These are phyloP conservation scores for Coecobrya sp. DNA, from an alignment of 2,888 invertebrate genomes.

Conservation along the genomic window DNA sequence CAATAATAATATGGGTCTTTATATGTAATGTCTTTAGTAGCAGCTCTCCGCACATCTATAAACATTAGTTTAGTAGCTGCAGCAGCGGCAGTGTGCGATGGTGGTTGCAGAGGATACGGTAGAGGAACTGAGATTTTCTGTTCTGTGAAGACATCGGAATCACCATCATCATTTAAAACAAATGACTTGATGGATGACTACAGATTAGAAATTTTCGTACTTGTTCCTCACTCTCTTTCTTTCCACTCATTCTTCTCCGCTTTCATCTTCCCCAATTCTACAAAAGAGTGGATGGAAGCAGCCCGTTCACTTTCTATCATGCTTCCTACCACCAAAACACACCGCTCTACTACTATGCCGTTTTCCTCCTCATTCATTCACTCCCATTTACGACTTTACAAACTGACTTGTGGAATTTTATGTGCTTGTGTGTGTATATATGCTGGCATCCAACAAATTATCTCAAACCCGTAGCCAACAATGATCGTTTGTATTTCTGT, in stretches of 20 bases:
- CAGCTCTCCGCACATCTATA: conserved; percentile 72
- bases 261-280: conserved; percentile 72
- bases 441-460: conserved; percentile 71
- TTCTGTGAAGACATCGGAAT: conserved; percentile 81
- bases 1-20: conserved; percentile 76
- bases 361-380: conserved; percentile 17
- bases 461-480: conserved; percentile 67
- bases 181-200: conserved; percentile 83
- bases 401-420: conserved; percentile 71
- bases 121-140: conserved; percentile 79
- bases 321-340: conserved; percentile 41
- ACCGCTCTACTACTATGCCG: not conserved
- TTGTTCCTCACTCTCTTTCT: conserved; percentile 72
- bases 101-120: not conserved
- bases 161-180: conserved; percentile 83
- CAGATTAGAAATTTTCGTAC: conserved; percentile 82
- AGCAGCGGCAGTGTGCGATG: not conserved
- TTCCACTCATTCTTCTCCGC: conserved; percentile 66
- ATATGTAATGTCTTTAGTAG: conserved; percentile 63
- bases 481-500: not conserved
- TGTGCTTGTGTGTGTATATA: conserved; percentile 45
- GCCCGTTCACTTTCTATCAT: conserved; percentile 71
- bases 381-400: conserved; percentile 62
- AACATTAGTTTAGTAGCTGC: conserved; percentile 67
- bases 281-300: conserved; percentile 15